Evolutionary conservation across 2,113 vertebrate species (phyloP).

Genomic region (Chinchilla lanigera): DNA sequence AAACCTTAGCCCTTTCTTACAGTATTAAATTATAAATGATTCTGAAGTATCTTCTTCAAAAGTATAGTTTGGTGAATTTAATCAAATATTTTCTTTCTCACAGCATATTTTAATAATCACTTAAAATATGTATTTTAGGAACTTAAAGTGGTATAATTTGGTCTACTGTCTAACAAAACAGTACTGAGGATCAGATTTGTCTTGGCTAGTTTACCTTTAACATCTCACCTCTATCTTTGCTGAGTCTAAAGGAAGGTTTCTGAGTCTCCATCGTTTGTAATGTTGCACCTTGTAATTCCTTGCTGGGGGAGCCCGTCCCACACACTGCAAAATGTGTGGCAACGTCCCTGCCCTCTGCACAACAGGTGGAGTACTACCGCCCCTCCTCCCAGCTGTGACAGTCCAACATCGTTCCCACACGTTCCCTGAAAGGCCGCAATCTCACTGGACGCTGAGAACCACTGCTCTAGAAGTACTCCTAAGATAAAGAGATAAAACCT

Average conservation of each 20-base stretch:
- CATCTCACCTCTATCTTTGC: not conserved
- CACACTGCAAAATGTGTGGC: not conserved
- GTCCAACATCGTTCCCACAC: not conserved
- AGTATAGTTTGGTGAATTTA: slow-evolving; percentile 13
- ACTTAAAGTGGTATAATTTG: not conserved
- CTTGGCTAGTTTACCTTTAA: not conserved
- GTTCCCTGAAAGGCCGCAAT: not conserved
- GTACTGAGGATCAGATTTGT: not conserved
- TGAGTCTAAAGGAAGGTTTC: not conserved
- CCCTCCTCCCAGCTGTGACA: not conserved
- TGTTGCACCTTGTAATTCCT: not conserved
- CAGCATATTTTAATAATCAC: not conserved
- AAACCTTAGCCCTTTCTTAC: slow-evolving; percentile 13
- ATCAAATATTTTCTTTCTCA: not conserved
- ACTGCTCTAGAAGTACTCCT: not conserved
- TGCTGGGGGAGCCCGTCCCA: not conserved
- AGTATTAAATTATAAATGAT: slow-evolving; percentile 25
- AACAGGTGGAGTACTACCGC: not conserved
- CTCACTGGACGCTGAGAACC: not conserved
- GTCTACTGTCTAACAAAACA: not conserved
- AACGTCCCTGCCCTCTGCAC: not conserved
- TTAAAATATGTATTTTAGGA: not conserved
- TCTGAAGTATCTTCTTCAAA: not conserved
- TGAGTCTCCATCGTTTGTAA: not conserved
- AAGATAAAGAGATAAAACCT: not conserved